Evolutionary conservation across 1,140 invertebrate species (phyloP), one percentile per base, ranked within the genome.

Genomic region (Apis laboriosa): DNA sequence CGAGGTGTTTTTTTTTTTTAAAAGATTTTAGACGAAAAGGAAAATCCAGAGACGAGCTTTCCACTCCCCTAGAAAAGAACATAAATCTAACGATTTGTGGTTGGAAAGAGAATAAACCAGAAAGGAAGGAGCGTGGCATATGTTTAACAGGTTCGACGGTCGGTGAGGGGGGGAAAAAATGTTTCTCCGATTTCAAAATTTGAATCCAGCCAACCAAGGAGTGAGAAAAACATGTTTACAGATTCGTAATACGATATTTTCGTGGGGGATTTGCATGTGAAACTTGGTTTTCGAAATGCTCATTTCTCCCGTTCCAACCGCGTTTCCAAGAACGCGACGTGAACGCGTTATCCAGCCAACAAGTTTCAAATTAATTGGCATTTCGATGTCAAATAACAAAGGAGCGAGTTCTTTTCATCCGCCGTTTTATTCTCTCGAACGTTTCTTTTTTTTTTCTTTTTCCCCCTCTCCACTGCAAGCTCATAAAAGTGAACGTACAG

Each of bases 221-320:
- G 17, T n/a, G 0, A 7, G 34, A 28, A 58, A 58, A 77, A 19
- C 28, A 21, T 68, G 64, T 68, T 68, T 56, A 77, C 19, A 28
- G 64, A 68, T 49, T 58, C 15, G 64, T 58, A 77, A 68, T 77
- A 49, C 53, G 76, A 77, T 77, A 67, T 68, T 77, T 77, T 68
- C 24, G 76, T 68, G 11, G 43, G 64, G 61, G 28, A 77, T 77
- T 77, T 49, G 21, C 51, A 68, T 77, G n/a, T 68, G 64, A 68
- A 77, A 77, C 7, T 77, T 51, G 53, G 28, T 43, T 24, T 68
- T 53, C 68, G 53, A 64, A 67, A 58, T 49, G 53, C 28, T 77
- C 53, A 77, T 77, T 55, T 61, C 72, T 51, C 34, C 19, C 2
- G 1, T 13, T 15, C 58, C 12, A 60, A 53, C 61, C 55, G 28